Evolutionary conservation across 2,888 invertebrate species (phyloP).

Genomic region (Sphaerophoria taeniata): DNA sequence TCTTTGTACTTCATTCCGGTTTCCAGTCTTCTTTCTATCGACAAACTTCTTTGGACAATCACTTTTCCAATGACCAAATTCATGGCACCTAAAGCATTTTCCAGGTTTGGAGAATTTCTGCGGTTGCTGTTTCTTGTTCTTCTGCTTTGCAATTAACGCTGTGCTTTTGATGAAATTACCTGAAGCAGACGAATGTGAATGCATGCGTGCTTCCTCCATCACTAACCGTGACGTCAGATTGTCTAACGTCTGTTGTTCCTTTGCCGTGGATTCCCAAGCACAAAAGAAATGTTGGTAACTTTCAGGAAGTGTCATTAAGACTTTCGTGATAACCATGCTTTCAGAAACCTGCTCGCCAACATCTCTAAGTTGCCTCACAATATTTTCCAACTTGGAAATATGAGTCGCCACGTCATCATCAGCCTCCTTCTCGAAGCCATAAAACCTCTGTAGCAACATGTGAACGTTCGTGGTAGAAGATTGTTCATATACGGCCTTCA

Average conservation of each 20-base stretch:
- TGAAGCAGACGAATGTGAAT: conserved; percentile 11
- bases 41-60: conserved; percentile 2
- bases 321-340: conserved; percentile 72
- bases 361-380: conserved; percentile 51
- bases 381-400: conserved; percentile 54
- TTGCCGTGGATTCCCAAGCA: conserved; percentile 72
- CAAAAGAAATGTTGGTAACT: conserved; percentile 72
- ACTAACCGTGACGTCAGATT: conserved; percentile 73
- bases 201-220: conserved; percentile 72
- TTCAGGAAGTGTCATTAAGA: conserved; percentile 74
- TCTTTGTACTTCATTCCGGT: conserved; percentile 19
- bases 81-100: conserved; percentile 70
- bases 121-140: conserved; percentile 1
- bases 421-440: conserved; percentile 53
- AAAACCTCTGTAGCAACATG: conserved; percentile 76
- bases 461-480: conserved; percentile 77
- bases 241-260: conserved; percentile 74
- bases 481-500: conserved; percentile 75
- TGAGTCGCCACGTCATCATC: conserved; percentile 57
- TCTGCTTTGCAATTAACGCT: conserved; percentile 19
- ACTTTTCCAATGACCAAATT: conserved; percentile 62
- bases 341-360: conserved; percentile 59
- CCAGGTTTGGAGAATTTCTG: conserved; percentile 16
- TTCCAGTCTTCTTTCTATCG: conserved; percentile 5
- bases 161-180: background rate